A percentile compares a stretch with the other conserved stretches of the same genome.
Conservation (phyloP, 1,140 invertebrate species). For the Dendroctonus valens region DNA sequence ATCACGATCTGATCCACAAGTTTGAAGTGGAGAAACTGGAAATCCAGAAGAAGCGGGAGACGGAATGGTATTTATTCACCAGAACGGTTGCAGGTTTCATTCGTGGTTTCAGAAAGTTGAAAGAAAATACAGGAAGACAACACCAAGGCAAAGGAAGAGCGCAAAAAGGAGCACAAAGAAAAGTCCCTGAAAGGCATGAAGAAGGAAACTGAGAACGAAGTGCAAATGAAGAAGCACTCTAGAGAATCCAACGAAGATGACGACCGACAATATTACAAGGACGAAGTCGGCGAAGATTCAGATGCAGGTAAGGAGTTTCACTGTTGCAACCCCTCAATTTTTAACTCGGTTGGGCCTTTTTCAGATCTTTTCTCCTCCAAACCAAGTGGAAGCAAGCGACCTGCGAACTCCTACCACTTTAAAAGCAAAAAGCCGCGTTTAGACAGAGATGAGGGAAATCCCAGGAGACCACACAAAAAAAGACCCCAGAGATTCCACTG, state of each 20-base stretch:
- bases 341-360: neutral
- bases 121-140: conserved; percentile 79
- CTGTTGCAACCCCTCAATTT: neutral
- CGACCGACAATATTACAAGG: conserved; percentile 77
- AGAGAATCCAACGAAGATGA: conserved; percentile 63
- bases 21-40: conserved; percentile 77
- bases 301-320: conserved; percentile 58
- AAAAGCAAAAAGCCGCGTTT: conserved; percentile 30
- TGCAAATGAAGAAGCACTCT: conserved; percentile 53
- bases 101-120: conserved; percentile 59
- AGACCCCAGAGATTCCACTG: conserved; percentile 7
- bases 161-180: conserved; percentile 67
- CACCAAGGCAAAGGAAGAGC: conserved; percentile 65
- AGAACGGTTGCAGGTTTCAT: neutral
- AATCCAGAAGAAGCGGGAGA: conserved; percentile 67
- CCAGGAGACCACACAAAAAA: conserved; percentile 8
- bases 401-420: conserved; percentile 16
- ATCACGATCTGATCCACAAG: conserved; percentile 81
- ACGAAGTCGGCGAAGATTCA: conserved; percentile 84
- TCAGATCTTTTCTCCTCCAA: conserved; percentile 32
- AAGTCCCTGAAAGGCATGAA: conserved; percentile 68
- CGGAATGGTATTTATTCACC: conserved; percentile 57
- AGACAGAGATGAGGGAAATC: neutral
- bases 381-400: conserved; percentile 28
- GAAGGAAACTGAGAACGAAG: conserved; percentile 53